These are phyloP conservation scores for Amblyraja radiata DNA, from an alignment of 2,797 vertebrate genomes.

Conservation along the genomic window DNA sequence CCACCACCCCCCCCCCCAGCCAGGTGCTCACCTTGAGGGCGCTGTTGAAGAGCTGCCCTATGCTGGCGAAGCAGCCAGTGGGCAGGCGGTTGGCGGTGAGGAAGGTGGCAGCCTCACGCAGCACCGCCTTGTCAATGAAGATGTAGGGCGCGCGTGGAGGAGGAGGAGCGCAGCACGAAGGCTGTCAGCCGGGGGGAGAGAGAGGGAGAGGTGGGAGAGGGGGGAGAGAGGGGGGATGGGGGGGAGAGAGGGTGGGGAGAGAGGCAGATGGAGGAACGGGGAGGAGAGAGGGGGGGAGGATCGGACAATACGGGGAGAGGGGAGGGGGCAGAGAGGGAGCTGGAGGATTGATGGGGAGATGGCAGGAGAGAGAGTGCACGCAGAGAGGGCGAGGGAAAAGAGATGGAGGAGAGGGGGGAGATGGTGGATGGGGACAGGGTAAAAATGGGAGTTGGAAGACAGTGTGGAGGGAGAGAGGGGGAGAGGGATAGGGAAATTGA, in stretches of 20 bases:
- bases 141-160: constrained; percentile 62
- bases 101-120: constrained; percentile 60
- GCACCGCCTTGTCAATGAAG: constrained; percentile 59
- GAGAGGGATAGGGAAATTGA: not conserved
- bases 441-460: too few relatives aligned
- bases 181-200: constrained; percentile 65
- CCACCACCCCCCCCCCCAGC: not conserved
- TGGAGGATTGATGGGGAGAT: too few relatives aligned
- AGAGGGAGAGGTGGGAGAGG: too few relatives aligned
- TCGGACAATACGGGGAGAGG: too few relatives aligned
- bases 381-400: too few relatives aligned
- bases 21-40: constrained; percentile 62
- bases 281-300: not conserved
- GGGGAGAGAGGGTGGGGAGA: not conserved
- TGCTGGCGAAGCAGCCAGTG: constrained; percentile 66
- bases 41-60: constrained; percentile 68
- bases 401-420: too few relatives aligned
- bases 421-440: too few relatives aligned
- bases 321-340: too few relatives aligned
- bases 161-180: constrained; percentile 81
- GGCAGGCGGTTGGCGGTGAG: constrained; percentile 54
- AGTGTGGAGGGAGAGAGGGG: too few relatives aligned
- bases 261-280: not conserved
- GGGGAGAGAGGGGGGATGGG: too few relatives aligned
- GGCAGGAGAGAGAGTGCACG: too few relatives aligned